phyloP scores from a whole-genome alignment of 2,888 invertebrate genomes.

The Saturnia pavonia region DNA sequence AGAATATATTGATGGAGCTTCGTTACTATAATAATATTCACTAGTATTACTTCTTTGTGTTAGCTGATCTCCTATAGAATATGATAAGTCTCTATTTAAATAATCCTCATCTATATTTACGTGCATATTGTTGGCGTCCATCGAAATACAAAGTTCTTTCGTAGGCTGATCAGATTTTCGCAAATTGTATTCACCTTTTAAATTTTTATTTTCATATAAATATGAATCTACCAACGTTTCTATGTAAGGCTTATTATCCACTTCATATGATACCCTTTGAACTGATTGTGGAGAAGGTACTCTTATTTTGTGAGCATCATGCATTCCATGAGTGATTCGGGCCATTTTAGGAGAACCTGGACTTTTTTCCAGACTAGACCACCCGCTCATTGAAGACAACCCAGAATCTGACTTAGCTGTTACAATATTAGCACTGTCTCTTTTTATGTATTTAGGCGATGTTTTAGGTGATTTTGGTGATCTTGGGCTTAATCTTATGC shows the following conservation, averaged over 20 bases:
- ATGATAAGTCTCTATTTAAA: conserved; percentile 57
- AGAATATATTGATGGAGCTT: conserved; percentile 87
- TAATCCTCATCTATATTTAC: conserved; percentile 56
- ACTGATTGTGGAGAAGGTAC: conserved; percentile 66
- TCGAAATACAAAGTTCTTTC: conserved; percentile 55
- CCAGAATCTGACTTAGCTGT: conserved; percentile 93
- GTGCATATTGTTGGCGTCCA: conserved; percentile 61
- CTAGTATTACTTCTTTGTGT: conserved; percentile 61
- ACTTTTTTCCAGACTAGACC: conserved; percentile 92
- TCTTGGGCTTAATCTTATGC: conserved; percentile 84
- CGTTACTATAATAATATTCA: conserved; percentile 73
- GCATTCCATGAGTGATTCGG: conserved; percentile 60
- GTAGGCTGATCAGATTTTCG: conserved; percentile 50
- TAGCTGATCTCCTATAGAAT: conserved; percentile 51
- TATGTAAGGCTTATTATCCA: conserved; percentile 72
- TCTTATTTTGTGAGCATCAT: conserved; percentile 70
- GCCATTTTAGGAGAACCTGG: conserved; percentile 89
- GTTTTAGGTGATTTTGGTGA: conserved; percentile 88
- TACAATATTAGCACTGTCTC: conserved; percentile 83
- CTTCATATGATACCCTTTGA: conserved; percentile 67
- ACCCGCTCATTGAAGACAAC: conserved; percentile 92
- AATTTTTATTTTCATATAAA: conserved; percentile 54
- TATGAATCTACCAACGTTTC: conserved; percentile 83
- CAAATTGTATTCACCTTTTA: conserved; percentile 61
- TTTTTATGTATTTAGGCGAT: conserved; percentile 86